Percentiles rank a stretch among this genome's conserved stretches.
phyloP scores from a whole-genome alignment of 2,888 invertebrate species.

The Isoperla grammatica region DNA sequence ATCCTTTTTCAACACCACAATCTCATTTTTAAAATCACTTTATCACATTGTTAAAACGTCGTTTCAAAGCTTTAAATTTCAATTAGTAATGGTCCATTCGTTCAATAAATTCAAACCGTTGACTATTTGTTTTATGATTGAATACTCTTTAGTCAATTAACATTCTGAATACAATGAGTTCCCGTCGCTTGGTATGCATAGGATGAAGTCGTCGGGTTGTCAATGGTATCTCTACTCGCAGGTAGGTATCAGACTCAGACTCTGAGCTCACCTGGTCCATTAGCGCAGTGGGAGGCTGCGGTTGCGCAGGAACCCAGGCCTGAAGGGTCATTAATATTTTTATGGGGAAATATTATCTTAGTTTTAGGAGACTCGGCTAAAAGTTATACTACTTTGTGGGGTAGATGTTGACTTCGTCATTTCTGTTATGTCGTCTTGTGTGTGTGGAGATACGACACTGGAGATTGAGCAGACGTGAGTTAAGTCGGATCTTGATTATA shows the following conservation, averaged over 20 bases:
- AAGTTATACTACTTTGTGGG: neutral
- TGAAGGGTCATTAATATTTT: neutral
- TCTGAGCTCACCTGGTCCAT: conserved; percentile 3
- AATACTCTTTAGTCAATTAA: no score
- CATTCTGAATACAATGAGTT: neutral
- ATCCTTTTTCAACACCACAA: no score
- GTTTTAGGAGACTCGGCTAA: neutral
- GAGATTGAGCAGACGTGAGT: conserved; percentile 4
- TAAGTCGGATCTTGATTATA: no score
- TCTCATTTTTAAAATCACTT: no score
- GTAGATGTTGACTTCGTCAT: neutral
- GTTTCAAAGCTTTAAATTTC: no score
- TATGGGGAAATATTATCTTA: conserved; percentile 6
- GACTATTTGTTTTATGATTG: no score
- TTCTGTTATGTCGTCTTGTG: no score
- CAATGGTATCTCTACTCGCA: neutral
- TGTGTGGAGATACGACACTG: neutral
- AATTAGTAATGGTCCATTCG: no score
- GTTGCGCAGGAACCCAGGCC: neutral
- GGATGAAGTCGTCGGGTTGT: neutral
- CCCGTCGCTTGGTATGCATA: no score
- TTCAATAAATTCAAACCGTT: no score
- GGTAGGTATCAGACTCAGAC: neutral
- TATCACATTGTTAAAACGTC: no score
- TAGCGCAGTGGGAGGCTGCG: neutral